These are phyloP conservation scores for Neotoma lepida DNA, from an alignment of 2,113 vertebrate species.

Conservation along the genomic window DNA sequence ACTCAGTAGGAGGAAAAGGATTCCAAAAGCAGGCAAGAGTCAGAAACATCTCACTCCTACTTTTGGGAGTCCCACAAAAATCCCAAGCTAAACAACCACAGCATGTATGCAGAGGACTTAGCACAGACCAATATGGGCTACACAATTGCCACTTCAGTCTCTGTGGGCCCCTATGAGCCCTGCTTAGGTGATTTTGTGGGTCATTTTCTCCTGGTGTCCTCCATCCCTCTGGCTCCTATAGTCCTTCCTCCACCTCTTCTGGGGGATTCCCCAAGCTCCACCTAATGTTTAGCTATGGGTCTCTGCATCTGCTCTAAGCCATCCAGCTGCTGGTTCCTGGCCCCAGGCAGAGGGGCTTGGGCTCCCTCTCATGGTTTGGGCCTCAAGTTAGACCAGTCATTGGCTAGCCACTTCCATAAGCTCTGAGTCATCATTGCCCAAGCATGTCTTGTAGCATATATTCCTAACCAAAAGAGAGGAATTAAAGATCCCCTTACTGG, in stretches of 20 bases:
- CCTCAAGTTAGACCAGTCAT: not conserved
- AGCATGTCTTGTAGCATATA: not conserved
- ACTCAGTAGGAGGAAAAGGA: not conserved
- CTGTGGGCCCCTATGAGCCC: not conserved
- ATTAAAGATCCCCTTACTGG: slow-evolving; percentile 7
- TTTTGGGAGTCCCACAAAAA: not conserved
- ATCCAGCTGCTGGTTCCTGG: not conserved
- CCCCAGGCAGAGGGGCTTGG: not conserved
- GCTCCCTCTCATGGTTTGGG: not conserved
- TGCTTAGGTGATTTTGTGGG: not conserved
- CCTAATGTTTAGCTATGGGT: not conserved
- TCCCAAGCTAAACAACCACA: not conserved
- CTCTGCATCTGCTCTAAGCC: not conserved
- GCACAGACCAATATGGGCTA: not conserved
- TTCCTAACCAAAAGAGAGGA: slow-evolving; percentile 54
- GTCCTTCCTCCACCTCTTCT: not conserved
- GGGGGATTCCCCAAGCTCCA: not conserved
- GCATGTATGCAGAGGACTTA: not conserved
- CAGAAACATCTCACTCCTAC: not conserved
- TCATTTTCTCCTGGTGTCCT: not conserved
- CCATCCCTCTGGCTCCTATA: not conserved
- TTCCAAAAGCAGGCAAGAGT: not conserved
- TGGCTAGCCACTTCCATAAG: not conserved
- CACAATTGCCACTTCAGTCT: not conserved
- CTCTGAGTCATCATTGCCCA: not conserved